Evolutionary conservation across 1,140 invertebrate species (phyloP).

Genomic region (Halesus radiatus): DNA sequence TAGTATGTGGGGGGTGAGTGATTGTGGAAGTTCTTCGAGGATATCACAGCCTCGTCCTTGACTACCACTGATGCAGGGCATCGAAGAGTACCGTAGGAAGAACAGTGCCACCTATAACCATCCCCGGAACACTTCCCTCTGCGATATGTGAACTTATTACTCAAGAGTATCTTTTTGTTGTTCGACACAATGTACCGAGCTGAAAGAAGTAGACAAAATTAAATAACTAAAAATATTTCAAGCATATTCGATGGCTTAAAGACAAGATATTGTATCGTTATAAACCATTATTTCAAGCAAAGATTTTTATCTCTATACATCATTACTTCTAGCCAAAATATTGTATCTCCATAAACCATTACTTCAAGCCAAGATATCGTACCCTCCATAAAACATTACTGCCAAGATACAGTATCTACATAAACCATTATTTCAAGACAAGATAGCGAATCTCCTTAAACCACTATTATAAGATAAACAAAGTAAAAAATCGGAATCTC

Average conservation of each 20-base stretch:
- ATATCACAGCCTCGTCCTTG: not conserved
- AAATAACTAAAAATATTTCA: not conserved
- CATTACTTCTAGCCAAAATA: no score
- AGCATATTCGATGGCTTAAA: not conserved
- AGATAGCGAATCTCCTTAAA: no score
- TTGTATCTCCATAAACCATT: no score
- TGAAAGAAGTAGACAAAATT: constrained; percentile 5
- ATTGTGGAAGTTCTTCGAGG: not conserved
- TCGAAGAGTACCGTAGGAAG: not conserved
- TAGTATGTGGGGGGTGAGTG: not conserved
- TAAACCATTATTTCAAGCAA: no score
- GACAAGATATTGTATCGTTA: not conserved
- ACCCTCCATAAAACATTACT: no score
- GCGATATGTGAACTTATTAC: not conserved
- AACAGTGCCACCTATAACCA: constrained; percentile 15
- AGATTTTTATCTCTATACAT: no score
- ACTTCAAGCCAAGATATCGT: no score
- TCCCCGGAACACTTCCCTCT: not conserved
- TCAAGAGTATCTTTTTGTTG: not conserved
- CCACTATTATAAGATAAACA: no score
- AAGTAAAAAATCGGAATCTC: no score
- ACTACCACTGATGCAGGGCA: not conserved
- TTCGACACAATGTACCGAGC: not conserved
- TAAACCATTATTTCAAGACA: no score
- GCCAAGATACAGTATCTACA: no score